Percentiles rank a stretch among this genome's conserved stretches.
Evolutionary conservation across 64 coral and sea anemone genomes (phyloP).

Genomic region (Hydrozoanthus tunicans): DNA sequence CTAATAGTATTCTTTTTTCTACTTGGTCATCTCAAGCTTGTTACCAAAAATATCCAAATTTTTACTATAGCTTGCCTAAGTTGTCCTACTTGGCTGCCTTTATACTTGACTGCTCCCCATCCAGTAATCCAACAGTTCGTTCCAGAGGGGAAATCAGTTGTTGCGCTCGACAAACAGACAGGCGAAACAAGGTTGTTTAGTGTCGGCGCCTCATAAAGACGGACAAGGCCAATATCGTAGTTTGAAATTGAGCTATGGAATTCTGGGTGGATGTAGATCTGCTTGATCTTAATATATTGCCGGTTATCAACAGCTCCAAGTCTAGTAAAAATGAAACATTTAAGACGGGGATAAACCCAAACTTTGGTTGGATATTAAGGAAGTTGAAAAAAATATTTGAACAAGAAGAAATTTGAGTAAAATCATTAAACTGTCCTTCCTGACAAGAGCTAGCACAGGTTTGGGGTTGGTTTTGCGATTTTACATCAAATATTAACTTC

Average conservation of each 20-base stretch:
- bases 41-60: too few species aligned
- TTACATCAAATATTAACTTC: too few species aligned
- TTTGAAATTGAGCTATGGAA: conserved; percentile 50
- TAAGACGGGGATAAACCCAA: too few species aligned
- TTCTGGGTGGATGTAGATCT: conserved; percentile 71
- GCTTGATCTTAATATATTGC: not conserved
- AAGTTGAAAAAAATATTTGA: too few species aligned
- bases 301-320: conserved; percentile 45
- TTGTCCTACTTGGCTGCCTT: conserved; percentile 43
- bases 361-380: too few species aligned
- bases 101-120: conserved; percentile 65
- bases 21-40: too few species aligned
- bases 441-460: not conserved
- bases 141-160: conserved; percentile 56
- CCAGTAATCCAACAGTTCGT: conserved; percentile 76
- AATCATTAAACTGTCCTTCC: too few species aligned
- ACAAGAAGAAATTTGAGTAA: too few species aligned
- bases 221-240: conserved; percentile 84
- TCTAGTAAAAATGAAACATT: not conserved
- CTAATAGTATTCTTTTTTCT: too few species aligned
- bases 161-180: conserved; percentile 66
- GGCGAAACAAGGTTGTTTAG: conserved; percentile 1
- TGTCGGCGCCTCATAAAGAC: conserved; percentile 44
- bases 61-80: conserved; percentile 74
- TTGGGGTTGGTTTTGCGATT: too few species aligned